A percentile compares a stretch with the other conserved stretches of the same genome.
phyloP scores from a whole-genome alignment of 2,113 vertebrate species.

The Hippocampus guttulatus region DNA sequence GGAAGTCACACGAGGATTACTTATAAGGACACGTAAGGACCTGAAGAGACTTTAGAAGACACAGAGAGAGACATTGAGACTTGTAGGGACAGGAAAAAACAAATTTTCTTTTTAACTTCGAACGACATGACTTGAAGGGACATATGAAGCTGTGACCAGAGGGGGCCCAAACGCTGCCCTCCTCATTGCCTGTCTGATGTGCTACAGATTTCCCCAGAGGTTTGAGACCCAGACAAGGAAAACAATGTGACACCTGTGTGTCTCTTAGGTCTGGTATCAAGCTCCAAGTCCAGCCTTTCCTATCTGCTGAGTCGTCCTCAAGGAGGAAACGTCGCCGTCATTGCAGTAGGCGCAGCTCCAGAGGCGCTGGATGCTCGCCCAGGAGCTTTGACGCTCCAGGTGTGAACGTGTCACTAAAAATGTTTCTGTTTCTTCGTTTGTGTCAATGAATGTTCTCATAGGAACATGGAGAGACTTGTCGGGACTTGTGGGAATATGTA shows the following conservation, averaged over 20 bases:
- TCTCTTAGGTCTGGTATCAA: constrained; percentile 61
- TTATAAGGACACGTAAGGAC: too few species aligned
- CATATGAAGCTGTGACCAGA: neutral
- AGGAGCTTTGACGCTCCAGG: constrained; percentile 63
- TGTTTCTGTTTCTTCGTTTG: neutral
- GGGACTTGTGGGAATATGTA: neutral
- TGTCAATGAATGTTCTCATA: neutral
- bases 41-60: too few species aligned
- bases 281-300: constrained; percentile 56
- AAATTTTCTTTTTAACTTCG: too few species aligned
- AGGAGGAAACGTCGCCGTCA: constrained; percentile 63
- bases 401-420: constrained; percentile 2
- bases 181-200: constrained; percentile 28
- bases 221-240: neutral
- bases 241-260: neutral
- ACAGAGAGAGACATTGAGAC: too few species aligned
- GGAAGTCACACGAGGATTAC: too few species aligned
- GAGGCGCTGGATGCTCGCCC: constrained; percentile 73
- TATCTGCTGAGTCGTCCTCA: constrained; percentile 50
- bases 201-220: too few species aligned
- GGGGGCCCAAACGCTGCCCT: neutral
- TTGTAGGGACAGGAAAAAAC: too few species aligned
- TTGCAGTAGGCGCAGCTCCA: constrained; percentile 70
- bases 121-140: too few species aligned
- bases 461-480: neutral